phyloP scores from a whole-genome alignment of 2,113 vertebrate species.

The Phainopepla nitens region DNA sequence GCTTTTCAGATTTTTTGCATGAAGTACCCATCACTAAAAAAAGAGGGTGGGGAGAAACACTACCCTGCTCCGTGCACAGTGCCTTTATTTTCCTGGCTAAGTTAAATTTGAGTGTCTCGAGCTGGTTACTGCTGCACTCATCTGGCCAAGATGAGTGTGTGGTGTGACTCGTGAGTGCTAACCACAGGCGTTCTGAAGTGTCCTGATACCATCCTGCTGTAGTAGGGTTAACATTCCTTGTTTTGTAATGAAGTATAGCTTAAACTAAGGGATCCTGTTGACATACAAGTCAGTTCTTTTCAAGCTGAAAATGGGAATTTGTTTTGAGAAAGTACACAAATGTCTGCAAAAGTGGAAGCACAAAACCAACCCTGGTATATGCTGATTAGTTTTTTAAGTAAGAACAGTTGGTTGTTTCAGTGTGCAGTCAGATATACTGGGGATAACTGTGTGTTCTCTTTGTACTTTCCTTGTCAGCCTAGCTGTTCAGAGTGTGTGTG shows the following conservation, averaged over 20 bases:
- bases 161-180: background rate
- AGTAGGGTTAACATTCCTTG: background rate
- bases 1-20: background rate
- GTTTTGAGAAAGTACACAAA: background rate
- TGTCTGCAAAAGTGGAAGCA: background rate
- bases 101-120: background rate
- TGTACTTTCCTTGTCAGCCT: background rate
- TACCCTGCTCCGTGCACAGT: rapidly evolving
- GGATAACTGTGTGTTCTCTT: background rate
- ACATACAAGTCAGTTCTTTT: background rate
- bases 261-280: background rate
- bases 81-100: background rate
- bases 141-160: background rate
- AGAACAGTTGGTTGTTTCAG: background rate
- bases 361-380: background rate
- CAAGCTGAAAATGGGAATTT: background rate
- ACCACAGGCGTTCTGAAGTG: background rate
- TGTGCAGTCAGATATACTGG: rapidly evolving
- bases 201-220: background rate
- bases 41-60: background rate
- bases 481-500: background rate
- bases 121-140: background rate
- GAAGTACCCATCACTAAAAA: background rate
- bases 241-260: background rate
- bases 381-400: background rate